Evolutionary conservation across 2,797 vertebrate species (phyloP).

Genomic region (Echiichthys vipera): DNA sequence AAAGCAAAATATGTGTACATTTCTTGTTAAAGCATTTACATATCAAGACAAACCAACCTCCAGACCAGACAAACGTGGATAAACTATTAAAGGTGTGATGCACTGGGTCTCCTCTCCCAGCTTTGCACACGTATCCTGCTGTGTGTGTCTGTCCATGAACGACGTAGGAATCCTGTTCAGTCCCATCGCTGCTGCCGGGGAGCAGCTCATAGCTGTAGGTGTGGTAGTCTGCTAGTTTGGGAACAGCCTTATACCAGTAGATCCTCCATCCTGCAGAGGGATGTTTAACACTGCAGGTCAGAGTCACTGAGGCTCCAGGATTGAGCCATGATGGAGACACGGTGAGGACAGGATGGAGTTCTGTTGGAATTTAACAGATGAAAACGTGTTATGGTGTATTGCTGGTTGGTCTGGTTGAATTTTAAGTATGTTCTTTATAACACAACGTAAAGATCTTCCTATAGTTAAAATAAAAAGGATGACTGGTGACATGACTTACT

Average conservation of each 20-base stretch:
- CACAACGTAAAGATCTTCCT: too few species aligned
- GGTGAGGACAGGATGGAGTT: slow-evolving; percentile 25
- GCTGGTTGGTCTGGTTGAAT: background rate
- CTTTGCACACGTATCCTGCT: slow-evolving; percentile 45
- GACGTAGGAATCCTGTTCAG: slow-evolving; percentile 38
- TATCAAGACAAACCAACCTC: background rate
- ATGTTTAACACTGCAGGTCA: slow-evolving; percentile 25
- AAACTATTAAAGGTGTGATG: background rate
- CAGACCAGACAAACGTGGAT: background rate
- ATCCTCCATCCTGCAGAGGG: slow-evolving; percentile 59
- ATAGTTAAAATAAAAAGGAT: background rate
- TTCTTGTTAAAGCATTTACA: too few species aligned
- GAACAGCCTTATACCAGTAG: slow-evolving; percentile 56
- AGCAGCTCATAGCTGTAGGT: slow-evolving; percentile 32
- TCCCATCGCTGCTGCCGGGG: slow-evolving; percentile 17
- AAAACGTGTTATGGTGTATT: background rate
- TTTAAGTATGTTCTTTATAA: background rate
- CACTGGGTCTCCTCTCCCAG: slow-evolving; percentile 7
- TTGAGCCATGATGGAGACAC: slow-evolving; percentile 58
- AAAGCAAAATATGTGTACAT: background rate
- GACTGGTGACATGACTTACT: background rate
- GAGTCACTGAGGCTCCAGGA: slow-evolving; percentile 58
- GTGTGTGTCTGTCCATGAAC: slow-evolving; percentile 36
- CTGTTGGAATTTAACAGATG: slow-evolving; percentile 15
- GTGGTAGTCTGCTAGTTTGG: fast-evolving